Evolutionary conservation across 1,140 invertebrate species (phyloP), one percentile per base, ranked within the genome.

Genomic region (Tetragonula clypearis): DNA sequence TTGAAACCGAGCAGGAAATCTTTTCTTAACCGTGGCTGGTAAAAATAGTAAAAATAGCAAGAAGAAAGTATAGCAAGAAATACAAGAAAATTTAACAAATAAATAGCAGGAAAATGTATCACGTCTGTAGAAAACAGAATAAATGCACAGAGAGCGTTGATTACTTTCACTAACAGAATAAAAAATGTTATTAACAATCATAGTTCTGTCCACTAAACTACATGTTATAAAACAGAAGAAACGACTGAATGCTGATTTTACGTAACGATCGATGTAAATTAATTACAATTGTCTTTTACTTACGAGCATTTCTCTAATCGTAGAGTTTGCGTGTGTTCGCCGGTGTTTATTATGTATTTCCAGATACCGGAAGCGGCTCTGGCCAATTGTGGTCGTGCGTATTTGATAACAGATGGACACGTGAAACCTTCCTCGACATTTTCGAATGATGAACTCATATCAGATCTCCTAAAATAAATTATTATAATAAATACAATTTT

Each of bases 261-360:
- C 21, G 15, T 62, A 55, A 79, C 69, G 23, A 21, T 8, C 55
- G 14, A n/a, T n/a, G 8, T 23, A 35, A 41, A 23, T 21, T 53
- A n/a, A 53, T 62, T 66, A 2, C 1, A 74, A 21, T 73, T 5
- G 3, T 11, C 6, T 41, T 41, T 17, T 79, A 95, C 96, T 96
- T 91, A 98, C 97, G 96, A 96, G 95, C 98, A 98, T 92, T 98
- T 98, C 92, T 98, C 98, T 86, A 98, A 94, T 23, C 98, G 93
- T 30, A 98, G 92, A 0, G 98, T 98, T 93, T 98, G 98, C 2
- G 97, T 98, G 90, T 98, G 97, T 81, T 98, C 97, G 0, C 96
- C 97, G 1, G 97, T 97, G 87, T 98, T 98, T 68, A 98, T 97
- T 85, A 98, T 97, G 88, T 97, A 98, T 90, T 98, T 98, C 98